These are phyloP conservation scores for Rhizomys pruinosus DNA, from an alignment of 2,113 vertebrate genomes.

Conservation along the genomic window DNA sequence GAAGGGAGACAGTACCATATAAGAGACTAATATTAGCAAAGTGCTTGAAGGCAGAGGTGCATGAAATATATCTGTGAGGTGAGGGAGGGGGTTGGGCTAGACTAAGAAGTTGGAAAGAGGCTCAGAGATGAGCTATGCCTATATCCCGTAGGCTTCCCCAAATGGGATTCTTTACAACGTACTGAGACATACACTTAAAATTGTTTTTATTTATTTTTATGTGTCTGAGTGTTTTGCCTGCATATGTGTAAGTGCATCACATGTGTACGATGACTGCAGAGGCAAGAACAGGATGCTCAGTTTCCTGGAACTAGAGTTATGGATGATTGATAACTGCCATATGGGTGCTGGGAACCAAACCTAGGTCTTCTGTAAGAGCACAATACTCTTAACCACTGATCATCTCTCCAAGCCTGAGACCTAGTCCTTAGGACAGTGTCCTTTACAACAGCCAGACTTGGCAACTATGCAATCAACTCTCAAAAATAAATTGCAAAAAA, in stretches of 20 bases:
- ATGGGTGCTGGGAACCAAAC: too few relatives aligned
- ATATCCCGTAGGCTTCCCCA: not conserved
- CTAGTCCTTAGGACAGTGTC: not conserved
- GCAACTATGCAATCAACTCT: not conserved
- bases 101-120: not conserved
- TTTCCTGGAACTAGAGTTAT: too few relatives aligned
- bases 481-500: not conserved
- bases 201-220: too few relatives aligned
- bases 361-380: too few relatives aligned
- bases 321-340: too few relatives aligned
- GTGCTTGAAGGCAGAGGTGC: not conserved
- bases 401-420: not conserved
- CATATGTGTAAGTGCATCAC: too few relatives aligned
- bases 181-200: not conserved
- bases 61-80: not conserved
- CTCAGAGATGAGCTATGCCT: not conserved
- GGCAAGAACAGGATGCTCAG: too few relatives aligned
- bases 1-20: not conserved
- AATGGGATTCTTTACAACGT: not conserved
- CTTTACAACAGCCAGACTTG: not conserved
- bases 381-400: too few relatives aligned
- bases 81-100: accelerated
- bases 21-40: not conserved
- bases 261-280: too few relatives aligned
- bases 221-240: too few relatives aligned